A percentile compares a stretch with the other conserved stretches of the same genome.
These are phyloP conservation scores for Venustoraphidia nigricollis DNA, from an alignment of 2,888 invertebrate genomes.

Conservation along the genomic window DNA sequence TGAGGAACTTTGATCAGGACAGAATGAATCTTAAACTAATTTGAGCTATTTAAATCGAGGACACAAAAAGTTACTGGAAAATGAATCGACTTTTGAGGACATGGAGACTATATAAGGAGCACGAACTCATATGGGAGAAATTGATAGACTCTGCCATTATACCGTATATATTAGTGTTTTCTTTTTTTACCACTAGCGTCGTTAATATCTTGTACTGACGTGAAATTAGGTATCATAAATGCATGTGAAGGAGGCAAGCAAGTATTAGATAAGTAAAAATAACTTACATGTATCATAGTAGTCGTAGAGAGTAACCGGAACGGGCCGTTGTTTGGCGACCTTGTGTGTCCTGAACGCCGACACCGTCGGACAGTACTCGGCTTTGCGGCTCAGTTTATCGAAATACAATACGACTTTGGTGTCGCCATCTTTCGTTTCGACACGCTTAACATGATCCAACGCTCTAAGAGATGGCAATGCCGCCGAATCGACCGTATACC, in stretches of 20 bases:
- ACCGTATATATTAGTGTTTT: too few relatives aligned
- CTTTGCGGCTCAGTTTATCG: conserved; percentile 39
- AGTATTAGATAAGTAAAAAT: too few relatives aligned
- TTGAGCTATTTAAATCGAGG: too few relatives aligned
- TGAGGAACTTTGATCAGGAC: not conserved
- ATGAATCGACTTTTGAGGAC: too few relatives aligned
- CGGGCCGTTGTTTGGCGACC: conserved; percentile 74
- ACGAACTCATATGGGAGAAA: too few relatives aligned
- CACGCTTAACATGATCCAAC: conserved; percentile 42
- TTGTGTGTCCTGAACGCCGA: conserved; percentile 70
- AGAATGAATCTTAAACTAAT: not conserved
- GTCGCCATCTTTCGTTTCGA: conserved; percentile 52
- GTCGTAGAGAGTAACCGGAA: conserved; percentile 72
- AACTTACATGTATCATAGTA: conserved; percentile 82
- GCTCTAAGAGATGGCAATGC: conserved; percentile 46
- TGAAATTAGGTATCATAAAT: too few relatives aligned
- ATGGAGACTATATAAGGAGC: too few relatives aligned
- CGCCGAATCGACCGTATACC: conserved; percentile 70
- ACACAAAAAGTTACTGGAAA: too few relatives aligned
- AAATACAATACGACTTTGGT: conserved; percentile 55
- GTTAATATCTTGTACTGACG: too few relatives aligned
- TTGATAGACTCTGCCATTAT: too few relatives aligned
- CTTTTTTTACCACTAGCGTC: too few relatives aligned
- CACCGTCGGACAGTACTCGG: conserved; percentile 68
- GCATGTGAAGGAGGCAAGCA: too few relatives aligned